Conservation (phyloP, 2,113 vertebrate genomes). For the Elephantulus edwardii region DNA sequence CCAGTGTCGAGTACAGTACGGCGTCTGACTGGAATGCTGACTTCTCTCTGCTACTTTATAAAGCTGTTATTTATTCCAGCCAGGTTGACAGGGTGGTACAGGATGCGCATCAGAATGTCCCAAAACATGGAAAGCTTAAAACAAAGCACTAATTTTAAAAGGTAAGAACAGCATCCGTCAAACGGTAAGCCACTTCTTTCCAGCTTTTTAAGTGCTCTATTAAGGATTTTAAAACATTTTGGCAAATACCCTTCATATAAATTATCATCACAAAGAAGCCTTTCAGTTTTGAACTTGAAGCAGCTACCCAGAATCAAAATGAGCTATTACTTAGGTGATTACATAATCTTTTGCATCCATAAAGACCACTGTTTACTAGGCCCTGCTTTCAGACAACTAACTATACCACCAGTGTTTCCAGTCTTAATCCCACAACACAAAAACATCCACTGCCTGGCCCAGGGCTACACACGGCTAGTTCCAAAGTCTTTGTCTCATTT, state of each 20-base stretch:
- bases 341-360: slow-evolving; percentile 33
- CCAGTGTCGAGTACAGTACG: not conserved
- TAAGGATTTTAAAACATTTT: slow-evolving; percentile 46
- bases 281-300: slow-evolving; percentile 56
- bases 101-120: not conserved
- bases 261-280: slow-evolving; percentile 65
- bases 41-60: not conserved
- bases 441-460: not conserved
- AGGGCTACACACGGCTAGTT: not conserved
- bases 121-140: not conserved
- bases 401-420: slow-evolving; percentile 18
- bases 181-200: slow-evolving; percentile 15
- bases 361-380: slow-evolving; percentile 27
- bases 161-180: slow-evolving; percentile 19
- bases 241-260: slow-evolving; percentile 54
- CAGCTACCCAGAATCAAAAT: slow-evolving; percentile 58
- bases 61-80: slow-evolving; percentile 33
- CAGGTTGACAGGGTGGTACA: not conserved
- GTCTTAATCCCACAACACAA: not conserved
- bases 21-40: not conserved
- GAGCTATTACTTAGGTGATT: slow-evolving; percentile 36
- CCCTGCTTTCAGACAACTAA: not conserved
- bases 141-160: slow-evolving; percentile 19
- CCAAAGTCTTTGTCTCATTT: not conserved
- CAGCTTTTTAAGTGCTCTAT: slow-evolving; percentile 22